These are phyloP conservation scores for Sterrhoptilus dennistouni DNA, from an alignment of 2,113 vertebrate species.

Conservation along the genomic window DNA sequence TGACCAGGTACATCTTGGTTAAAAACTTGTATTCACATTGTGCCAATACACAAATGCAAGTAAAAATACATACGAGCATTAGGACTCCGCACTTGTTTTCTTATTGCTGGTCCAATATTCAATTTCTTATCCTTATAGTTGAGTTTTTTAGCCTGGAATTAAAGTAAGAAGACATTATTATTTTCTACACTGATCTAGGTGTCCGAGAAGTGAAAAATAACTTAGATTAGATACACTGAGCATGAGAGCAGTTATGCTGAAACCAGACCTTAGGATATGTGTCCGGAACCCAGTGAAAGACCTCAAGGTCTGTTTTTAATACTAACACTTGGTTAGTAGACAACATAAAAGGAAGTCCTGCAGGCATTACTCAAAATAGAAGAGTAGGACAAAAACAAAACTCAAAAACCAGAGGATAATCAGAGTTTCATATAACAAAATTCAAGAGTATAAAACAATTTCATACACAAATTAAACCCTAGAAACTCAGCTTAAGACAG, in stretches of 20 bases:
- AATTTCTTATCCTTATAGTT: constrained; percentile 83
- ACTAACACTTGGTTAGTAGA: not conserved
- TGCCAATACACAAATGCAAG: not conserved
- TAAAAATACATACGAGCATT: constrained; percentile 74
- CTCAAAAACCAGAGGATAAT: not conserved
- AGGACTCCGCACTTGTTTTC: constrained; percentile 76
- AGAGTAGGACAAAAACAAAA: not conserved
- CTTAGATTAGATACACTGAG: not conserved
- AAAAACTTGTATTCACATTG: not conserved
- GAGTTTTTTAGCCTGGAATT: constrained; percentile 79
- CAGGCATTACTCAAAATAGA: not conserved
- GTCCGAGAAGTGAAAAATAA: not conserved
- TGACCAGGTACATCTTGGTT: not conserved
- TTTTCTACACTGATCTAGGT: not conserved
- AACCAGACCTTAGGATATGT: not conserved
- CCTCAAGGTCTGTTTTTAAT: not conserved
- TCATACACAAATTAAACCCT: not conserved
- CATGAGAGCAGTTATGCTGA: not conserved
- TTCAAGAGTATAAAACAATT: not conserved
- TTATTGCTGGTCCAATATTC: constrained; percentile 85
- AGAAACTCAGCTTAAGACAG: not conserved
- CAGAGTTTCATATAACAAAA: not conserved
- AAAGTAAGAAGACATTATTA: constrained; percentile 2
- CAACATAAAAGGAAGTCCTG: not conserved
- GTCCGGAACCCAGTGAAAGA: not conserved